phyloP scores from a whole-genome alignment of 2,888 invertebrate species.

The Watsonalla binaria region DNA sequence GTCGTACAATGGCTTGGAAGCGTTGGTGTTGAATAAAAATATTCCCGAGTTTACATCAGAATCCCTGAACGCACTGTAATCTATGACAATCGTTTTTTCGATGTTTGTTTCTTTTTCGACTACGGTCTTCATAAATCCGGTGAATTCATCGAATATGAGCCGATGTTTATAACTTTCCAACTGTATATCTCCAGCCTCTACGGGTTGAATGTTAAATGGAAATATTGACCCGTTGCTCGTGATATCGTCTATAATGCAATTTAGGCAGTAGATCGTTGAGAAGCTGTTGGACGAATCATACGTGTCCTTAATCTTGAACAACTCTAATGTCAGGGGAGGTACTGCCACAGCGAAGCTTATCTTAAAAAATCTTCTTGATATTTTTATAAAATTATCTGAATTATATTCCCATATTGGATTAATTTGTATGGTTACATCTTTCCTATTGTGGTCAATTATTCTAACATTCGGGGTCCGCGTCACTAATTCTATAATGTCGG shows the following conservation, averaged over 20 bases:
- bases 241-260: conserved; percentile 44
- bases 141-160: conserved; percentile 87
- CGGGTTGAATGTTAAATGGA: conserved; percentile 77
- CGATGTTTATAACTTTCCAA: conserved; percentile 89
- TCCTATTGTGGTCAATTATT: conserved; percentile 82
- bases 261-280: conserved; percentile 49
- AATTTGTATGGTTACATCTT: conserved; percentile 66
- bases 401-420: conserved; percentile 62
- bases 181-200: conserved; percentile 88
- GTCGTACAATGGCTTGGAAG: conserved; percentile 88
- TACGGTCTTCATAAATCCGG: conserved; percentile 88
- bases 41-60: conserved; percentile 95
- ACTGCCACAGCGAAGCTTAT: conserved; percentile 86
- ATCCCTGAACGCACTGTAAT: conserved; percentile 92
- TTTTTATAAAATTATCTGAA: conserved; percentile 41
- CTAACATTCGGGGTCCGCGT: conserved; percentile 84
- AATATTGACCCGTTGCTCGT: conserved; percentile 24
- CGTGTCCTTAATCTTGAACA: conserved; percentile 77
- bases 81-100: conserved; percentile 64
- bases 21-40: conserved; percentile 95
- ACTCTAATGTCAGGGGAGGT: conserved; percentile 86
- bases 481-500: conserved; percentile 86
- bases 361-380: conserved; percentile 75
- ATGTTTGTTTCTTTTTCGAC: conserved; percentile 75
- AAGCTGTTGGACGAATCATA: conserved; percentile 51